These are phyloP conservation scores for Sminthurinus signatus DNA, from an alignment of 1,140 invertebrate species.

Conservation along the genomic window DNA sequence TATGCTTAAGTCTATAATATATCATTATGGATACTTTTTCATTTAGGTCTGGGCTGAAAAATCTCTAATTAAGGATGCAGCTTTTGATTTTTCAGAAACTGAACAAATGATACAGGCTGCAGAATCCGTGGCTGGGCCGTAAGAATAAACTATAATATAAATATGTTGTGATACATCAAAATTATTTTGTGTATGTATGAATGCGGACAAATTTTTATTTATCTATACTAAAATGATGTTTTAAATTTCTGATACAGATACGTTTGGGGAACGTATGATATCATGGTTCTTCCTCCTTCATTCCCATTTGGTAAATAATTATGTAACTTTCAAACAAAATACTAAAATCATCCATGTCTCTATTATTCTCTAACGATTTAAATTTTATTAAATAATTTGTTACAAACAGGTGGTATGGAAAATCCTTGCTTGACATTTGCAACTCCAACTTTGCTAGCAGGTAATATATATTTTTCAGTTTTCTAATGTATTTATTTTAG, in stretches of 20 bases:
- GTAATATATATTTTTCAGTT: conserved; percentile 86
- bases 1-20: no score
- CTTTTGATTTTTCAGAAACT: conserved; percentile 82
- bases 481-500: no score
- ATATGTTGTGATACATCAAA: neutral
- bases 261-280: conserved; percentile 79
- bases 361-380: no score
- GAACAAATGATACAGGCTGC: conserved; percentile 75
- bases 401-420: conserved; percentile 65
- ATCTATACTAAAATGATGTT: neutral
- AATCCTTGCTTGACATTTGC: conserved; percentile 94
- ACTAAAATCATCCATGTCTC: no score
- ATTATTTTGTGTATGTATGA: neutral
- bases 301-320: conserved; percentile 32
- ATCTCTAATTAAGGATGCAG: conserved; percentile 72
- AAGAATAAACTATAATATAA: conserved; percentile 36
- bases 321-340: no score
- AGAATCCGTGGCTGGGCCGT: conserved; percentile 52
- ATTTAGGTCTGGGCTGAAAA: conserved; percentile 92
- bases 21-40: no score
- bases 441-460: conserved; percentile 75
- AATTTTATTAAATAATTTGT: no score
- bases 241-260: conserved; percentile 59
- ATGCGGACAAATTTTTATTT: neutral
- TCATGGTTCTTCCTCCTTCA: conserved; percentile 83